phyloP scores from a whole-genome alignment of 2,113 vertebrate species.

The Harpagus bidentatus region DNA sequence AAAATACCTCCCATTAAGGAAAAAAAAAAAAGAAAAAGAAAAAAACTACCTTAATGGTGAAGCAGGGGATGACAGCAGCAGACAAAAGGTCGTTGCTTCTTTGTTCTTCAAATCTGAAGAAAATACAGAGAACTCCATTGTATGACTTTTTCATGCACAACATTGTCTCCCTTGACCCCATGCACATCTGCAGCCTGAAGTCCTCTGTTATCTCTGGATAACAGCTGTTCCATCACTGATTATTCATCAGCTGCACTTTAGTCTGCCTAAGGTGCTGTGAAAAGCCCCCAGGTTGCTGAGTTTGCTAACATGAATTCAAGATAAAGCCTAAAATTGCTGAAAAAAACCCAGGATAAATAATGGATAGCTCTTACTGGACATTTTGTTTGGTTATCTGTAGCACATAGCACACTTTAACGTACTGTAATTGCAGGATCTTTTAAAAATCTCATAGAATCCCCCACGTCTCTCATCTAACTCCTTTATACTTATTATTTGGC shows the following conservation, averaged over 20 bases:
- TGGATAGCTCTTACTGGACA: neutral
- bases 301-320: neutral
- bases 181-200: slow-evolving; percentile 62
- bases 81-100: slow-evolving; percentile 38
- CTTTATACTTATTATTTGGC: neutral
- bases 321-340: neutral
- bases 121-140: slow-evolving; percentile 60
- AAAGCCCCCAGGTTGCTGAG: neutral
- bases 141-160: slow-evolving; percentile 44
- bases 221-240: slow-evolving; percentile 63
- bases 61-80: slow-evolving; percentile 39
- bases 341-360: neutral
- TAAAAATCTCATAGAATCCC: neutral
- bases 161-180: slow-evolving; percentile 47
- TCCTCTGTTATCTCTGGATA: slow-evolving; percentile 61
- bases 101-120: slow-evolving; percentile 59
- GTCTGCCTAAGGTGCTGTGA: slow-evolving; percentile 48
- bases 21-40: neutral
- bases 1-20: slow-evolving; percentile 1
- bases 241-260: slow-evolving; percentile 52
- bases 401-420: neutral
- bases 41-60: slow-evolving; percentile 43
- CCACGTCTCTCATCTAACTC: neutral
- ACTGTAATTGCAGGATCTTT: neutral
- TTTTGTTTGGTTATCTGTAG: neutral